Evolutionary conservation across 2,113 vertebrate genomes (phyloP).

Genomic region (Gavia stellata): DNA sequence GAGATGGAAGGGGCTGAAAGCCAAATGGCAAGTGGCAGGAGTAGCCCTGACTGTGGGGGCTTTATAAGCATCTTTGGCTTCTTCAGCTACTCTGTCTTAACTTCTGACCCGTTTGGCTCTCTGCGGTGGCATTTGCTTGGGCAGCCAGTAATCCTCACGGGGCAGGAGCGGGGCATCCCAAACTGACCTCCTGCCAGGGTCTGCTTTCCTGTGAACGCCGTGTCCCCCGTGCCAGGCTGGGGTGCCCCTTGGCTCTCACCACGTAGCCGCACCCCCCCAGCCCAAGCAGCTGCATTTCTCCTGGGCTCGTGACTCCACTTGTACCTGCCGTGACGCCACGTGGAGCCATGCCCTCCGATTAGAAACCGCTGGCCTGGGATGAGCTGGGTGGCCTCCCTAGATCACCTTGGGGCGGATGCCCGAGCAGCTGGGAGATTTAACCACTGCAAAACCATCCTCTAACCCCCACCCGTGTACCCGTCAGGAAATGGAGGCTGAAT

Average conservation of each 20-base stretch:
- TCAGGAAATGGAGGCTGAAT: neutral
- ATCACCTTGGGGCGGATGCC: neutral
- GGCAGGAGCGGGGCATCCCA: neutral
- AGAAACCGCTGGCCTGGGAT: neutral
- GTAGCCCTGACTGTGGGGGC: neutral
- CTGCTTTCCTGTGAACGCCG: fast-evolving
- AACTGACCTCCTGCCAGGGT: neutral
- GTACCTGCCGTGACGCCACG: neutral
- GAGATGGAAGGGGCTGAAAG: neutral
- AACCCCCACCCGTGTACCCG: fast-evolving
- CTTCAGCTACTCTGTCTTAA: neutral
- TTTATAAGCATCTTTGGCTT: neutral
- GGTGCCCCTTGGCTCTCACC: neutral
- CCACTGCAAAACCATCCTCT: neutral
- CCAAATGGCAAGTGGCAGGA: neutral
- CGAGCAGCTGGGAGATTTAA: neutral
- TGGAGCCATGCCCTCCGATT: neutral
- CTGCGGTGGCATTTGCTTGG: neutral
- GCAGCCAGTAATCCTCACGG: neutral
- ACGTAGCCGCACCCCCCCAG: neutral
- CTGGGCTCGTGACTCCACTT: neutral
- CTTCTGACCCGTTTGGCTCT: neutral
- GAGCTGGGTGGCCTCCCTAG: neutral
- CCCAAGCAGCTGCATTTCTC: neutral
- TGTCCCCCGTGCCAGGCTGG: neutral